A percentile compares a stretch with the other conserved stretches of the same genome.
phyloP scores from a whole-genome alignment of 2,888 invertebrate genomes.

The Salticus scenicus region DNA sequence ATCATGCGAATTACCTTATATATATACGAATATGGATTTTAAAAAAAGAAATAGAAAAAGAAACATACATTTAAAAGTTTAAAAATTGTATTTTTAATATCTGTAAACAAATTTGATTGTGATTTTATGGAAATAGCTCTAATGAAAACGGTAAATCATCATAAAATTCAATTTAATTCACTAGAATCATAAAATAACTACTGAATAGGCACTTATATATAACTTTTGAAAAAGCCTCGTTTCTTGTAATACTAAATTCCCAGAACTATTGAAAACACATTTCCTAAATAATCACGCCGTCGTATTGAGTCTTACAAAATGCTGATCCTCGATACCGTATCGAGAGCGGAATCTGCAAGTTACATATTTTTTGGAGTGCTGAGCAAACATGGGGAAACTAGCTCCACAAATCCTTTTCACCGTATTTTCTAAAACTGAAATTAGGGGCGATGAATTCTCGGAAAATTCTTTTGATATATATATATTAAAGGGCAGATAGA shows the following conservation, averaged over 20 bases:
- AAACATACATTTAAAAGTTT: too few relatives aligned
- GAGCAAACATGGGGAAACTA: slow-evolving; percentile 44
- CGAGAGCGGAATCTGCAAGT: slow-evolving; percentile 45
- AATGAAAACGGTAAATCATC: too few relatives aligned
- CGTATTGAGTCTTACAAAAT: neutral
- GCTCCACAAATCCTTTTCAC: slow-evolving; percentile 27
- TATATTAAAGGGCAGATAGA: neutral
- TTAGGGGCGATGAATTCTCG: neutral
- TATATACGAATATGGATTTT: too few relatives aligned
- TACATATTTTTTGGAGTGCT: slow-evolving; percentile 63
- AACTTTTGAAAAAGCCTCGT: too few relatives aligned
- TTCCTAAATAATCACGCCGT: neutral
- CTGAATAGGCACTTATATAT: too few relatives aligned
- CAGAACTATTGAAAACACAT: neutral
- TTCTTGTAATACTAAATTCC: neutral
- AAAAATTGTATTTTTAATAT: too few relatives aligned
- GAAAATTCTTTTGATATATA: neutral
- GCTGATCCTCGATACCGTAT: slow-evolving; percentile 8
- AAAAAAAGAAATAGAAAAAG: too few relatives aligned
- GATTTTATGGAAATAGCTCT: too few relatives aligned
- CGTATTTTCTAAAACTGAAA: neutral
- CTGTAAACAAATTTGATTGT: too few relatives aligned
- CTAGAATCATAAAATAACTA: too few relatives aligned
- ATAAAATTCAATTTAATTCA: too few relatives aligned
- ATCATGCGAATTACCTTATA: too few relatives aligned